phyloP scores from a whole-genome alignment of 2,888 invertebrate species.

The Phlogophora meticulosa region DNA sequence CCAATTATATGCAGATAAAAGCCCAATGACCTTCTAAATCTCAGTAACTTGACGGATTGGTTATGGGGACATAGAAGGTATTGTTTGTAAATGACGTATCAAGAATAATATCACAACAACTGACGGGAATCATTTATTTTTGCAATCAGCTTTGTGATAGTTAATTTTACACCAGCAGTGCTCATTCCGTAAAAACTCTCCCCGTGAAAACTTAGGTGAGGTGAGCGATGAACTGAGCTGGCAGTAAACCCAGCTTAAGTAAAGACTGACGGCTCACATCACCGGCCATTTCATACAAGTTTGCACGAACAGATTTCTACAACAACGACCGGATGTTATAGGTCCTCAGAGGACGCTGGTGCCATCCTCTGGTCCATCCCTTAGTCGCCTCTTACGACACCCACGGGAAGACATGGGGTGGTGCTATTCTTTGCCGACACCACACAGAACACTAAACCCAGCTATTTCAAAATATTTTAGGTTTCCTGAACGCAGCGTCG shows the following conservation, averaged over 20 bases:
- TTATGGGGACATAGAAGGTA: neutral
- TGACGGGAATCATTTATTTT: neutral
- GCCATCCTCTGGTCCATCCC: slow-evolving; percentile 17
- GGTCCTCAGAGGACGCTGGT: slow-evolving; percentile 5
- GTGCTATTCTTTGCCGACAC: slow-evolving; percentile 52
- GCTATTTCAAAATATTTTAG: neutral
- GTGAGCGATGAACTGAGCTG: too few relatives aligned
- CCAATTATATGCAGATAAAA: too few relatives aligned
- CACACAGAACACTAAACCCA: slow-evolving; percentile 27
- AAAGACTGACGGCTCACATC: too few relatives aligned
- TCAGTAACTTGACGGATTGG: too few relatives aligned
- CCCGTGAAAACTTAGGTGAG: too few relatives aligned
- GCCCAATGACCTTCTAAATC: too few relatives aligned
- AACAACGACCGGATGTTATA: too few relatives aligned
- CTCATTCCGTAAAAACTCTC: too few relatives aligned
- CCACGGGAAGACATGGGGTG: slow-evolving; percentile 45
- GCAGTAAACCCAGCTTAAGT: too few relatives aligned
- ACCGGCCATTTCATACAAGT: too few relatives aligned
- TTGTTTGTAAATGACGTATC: neutral
- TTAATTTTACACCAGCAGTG: neutral
- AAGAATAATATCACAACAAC: neutral
- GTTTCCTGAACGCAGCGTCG: too few relatives aligned
- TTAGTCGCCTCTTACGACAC: slow-evolving; percentile 59
- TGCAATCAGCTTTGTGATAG: slow-evolving; percentile 5
- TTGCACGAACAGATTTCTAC: too few relatives aligned